Conservation (phyloP, 1,140 invertebrate species). For the Limonius californicus region DNA sequence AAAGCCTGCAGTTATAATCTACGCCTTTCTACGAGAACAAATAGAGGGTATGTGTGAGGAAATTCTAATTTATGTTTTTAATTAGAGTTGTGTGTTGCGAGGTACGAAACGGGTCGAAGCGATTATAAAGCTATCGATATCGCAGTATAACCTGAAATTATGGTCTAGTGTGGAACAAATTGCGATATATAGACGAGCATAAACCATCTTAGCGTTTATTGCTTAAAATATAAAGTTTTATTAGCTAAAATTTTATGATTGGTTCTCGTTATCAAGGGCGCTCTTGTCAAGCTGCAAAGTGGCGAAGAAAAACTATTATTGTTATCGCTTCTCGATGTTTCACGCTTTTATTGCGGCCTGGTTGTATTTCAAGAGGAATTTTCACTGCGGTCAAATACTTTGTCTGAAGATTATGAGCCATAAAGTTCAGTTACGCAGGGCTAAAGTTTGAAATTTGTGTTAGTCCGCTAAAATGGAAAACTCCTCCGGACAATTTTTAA, state of each 20-base stretch:
- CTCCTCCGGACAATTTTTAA: no score
- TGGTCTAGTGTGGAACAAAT: background rate
- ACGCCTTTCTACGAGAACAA: no score
- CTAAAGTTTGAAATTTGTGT: background rate
- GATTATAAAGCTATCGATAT: background rate
- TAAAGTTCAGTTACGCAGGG: background rate
- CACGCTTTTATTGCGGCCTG: background rate
- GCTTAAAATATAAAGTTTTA: constrained; percentile 8
- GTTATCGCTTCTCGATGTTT: constrained; percentile 9
- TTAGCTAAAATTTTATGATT: constrained; percentile 7
- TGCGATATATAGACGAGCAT: background rate
- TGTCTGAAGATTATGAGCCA: background rate
- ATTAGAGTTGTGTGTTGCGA: background rate
- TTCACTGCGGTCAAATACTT: background rate
- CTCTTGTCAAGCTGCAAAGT: background rate
- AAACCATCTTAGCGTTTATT: background rate
- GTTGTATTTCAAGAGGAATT: background rate
- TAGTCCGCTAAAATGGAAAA: no score
- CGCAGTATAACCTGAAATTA: background rate
- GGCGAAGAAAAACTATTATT: background rate
- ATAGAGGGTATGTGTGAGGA: no score
- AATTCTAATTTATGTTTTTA: constrained; percentile 12
- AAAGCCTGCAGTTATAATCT: no score
- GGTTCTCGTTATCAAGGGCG: background rate
- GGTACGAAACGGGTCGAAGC: background rate